phyloP scores from a whole-genome alignment of 1,140 invertebrate genomes.

The Atta colombica region DNA sequence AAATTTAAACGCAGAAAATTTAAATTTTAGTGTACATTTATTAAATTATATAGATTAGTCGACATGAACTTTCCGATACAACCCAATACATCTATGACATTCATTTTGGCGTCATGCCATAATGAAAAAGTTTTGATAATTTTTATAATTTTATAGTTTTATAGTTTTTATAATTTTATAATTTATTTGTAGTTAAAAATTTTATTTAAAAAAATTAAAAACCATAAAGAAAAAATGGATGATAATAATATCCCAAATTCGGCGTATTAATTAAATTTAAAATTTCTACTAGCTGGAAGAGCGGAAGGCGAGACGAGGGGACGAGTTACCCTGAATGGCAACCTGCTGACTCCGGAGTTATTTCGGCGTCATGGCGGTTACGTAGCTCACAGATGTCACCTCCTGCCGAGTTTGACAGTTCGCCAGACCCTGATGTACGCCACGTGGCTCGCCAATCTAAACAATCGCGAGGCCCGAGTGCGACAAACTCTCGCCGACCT shows the following conservation, averaged over 20 bases:
- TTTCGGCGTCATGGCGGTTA: constrained; percentile 95
- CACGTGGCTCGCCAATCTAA: constrained; percentile 87
- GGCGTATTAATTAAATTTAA: not conserved
- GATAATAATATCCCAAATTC: not conserved
- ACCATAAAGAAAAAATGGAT: not conserved
- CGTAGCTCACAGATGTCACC: constrained; percentile 93
- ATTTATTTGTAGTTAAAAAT: constrained; percentile 9
- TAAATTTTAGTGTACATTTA: too few relatives aligned
- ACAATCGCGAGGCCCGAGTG: constrained; percentile 85
- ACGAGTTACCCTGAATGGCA: constrained; percentile 94
- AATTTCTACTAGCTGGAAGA: constrained; percentile 88
- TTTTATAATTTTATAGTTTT: too few relatives aligned
- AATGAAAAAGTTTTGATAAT: not conserved
- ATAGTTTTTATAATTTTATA: too few relatives aligned
- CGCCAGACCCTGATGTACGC: constrained; percentile 94
- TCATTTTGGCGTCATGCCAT: not conserved
- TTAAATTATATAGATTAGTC: too few relatives aligned
- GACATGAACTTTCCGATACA: too few relatives aligned
- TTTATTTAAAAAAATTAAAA: not conserved
- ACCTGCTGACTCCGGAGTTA: constrained; percentile 92
- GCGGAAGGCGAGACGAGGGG: constrained; percentile 91
- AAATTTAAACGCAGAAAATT: too few relatives aligned
- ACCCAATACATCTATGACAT: not conserved
- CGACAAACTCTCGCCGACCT: constrained; percentile 95
- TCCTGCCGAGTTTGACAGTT: constrained; percentile 94